Evolutionary conservation across 1,140 invertebrate genomes (phyloP).

Genomic region (Drosophila watanabei): DNA sequence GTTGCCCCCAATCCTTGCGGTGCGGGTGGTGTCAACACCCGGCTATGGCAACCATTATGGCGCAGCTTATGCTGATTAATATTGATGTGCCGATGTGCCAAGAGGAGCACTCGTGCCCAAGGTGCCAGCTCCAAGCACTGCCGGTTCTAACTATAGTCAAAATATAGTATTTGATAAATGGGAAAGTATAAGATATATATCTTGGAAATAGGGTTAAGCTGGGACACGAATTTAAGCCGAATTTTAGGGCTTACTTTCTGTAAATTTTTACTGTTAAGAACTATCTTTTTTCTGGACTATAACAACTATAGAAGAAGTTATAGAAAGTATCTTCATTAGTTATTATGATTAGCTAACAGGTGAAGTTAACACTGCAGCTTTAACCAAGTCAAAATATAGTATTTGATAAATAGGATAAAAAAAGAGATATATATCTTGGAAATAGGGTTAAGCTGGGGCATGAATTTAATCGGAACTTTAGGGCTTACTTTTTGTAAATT

Average conservation of each 20-base stretch:
- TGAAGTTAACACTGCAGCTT: background rate
- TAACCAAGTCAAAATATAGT: too few species aligned
- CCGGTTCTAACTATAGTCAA: background rate
- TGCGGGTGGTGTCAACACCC: slow-evolving; percentile 56
- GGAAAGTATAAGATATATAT: background rate
- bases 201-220: background rate
- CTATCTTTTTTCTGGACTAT: too few species aligned
- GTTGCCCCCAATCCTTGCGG: slow-evolving; percentile 9
- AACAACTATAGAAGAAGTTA: background rate
- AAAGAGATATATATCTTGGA: background rate
- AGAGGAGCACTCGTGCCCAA: slow-evolving; percentile 24
- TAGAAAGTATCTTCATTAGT: background rate
- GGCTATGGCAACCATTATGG: slow-evolving; percentile 55
- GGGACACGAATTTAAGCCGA: background rate
- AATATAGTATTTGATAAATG: background rate
- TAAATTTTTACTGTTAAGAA: background rate
- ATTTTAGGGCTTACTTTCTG: background rate
- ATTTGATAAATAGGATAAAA: background rate
- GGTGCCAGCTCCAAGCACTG: slow-evolving; percentile 6
- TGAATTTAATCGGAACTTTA: background rate
- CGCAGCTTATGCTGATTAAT: slow-evolving; percentile 59
- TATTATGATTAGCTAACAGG: background rate
- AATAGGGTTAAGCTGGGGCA: background rate
- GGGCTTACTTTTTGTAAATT: background rate
- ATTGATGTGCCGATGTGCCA: slow-evolving; percentile 42